Base-by-base conservation (phyloP, 2,113 vertebrate species). In the Dipodomys spectabilis region DNA sequence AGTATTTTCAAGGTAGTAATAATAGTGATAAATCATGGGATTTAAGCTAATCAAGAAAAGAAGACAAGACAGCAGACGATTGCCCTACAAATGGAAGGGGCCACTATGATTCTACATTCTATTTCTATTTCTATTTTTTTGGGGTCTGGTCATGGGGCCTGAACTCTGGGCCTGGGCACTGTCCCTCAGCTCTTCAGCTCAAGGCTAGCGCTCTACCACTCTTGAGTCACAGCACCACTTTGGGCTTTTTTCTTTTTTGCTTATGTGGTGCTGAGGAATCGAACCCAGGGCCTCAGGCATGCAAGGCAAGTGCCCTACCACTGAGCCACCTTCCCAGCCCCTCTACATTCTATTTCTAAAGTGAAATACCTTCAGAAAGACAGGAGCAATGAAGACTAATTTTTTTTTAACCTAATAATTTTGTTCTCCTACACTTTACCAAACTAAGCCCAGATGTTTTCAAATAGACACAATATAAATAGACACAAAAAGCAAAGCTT, bases 321-420 rank as follows among this genome's bases (percentile, higher is more conserved):
- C 39, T 39, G 39, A 39, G 39, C 39, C 39, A 39, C 39, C 39
- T 39, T 39, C 39, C 39, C 39, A 39, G 39, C 39, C 39, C 39
- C 39, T 71, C 9, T 60, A 27, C 72, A 22, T 45, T 78, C 35
- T 2, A 19, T 1, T 10, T 93, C 32, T 57, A 23, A 10, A n/a
- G 20, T 62, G 68, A 88, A 85, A 49, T n/a, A 75, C 32, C 32
- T 75, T 72, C 44, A 49, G 44, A 39, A 39, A 49, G 57, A 20
- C 19, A 62, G 23, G n/a, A 57, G 44, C n/a, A 19, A 23, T 53
- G 53, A 65, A 72, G 28, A 74, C 3, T 7, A 77, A 69, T 64
- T 91, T 91, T 65, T 18, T 49, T 93, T 85, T 84, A 39, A 90
- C 87, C 80, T 71, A 90, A 82, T 90, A 81, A 60, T 88, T 23